A percentile compares a stretch with the other conserved stretches of the same genome.
These are phyloP conservation scores for Colossoma macropomum DNA, from an alignment of 2,113 vertebrate genomes.

Conservation along the genomic window DNA sequence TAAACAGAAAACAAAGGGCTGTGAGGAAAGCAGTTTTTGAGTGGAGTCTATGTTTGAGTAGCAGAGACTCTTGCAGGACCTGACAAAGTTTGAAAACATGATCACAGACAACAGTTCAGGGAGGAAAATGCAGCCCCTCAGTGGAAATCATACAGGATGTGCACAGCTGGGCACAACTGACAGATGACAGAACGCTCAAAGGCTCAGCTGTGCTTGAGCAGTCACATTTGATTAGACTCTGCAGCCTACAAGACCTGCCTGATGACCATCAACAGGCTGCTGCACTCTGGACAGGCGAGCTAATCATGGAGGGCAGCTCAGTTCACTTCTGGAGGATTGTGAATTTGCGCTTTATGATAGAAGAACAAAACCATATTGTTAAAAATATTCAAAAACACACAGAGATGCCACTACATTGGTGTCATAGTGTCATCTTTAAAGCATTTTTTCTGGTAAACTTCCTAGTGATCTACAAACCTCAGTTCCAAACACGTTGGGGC, in stretches of 20 bases:
- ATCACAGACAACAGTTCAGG: not conserved
- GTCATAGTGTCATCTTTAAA: too few relatives aligned
- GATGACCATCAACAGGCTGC: conserved; percentile 20
- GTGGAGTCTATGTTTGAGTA: not conserved
- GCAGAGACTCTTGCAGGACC: not conserved
- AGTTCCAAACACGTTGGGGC: too few relatives aligned
- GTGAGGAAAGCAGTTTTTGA: too few relatives aligned
- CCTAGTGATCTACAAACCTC: too few relatives aligned
- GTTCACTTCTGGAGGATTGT: not conserved
- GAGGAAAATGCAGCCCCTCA: not conserved
- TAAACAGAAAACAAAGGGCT: too few relatives aligned
- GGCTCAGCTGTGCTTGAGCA: conserved; percentile 30
- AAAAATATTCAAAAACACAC: too few relatives aligned
- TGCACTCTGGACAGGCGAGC: not conserved
- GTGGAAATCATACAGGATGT: not conserved
- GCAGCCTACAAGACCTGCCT: conserved; percentile 14
- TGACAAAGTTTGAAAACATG: too few relatives aligned
- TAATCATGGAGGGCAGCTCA: not conserved
- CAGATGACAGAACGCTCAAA: conserved; percentile 27
- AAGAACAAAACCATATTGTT: not conserved
- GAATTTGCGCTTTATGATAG: not conserved
- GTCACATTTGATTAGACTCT: conserved; percentile 45
- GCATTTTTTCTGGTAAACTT: too few relatives aligned
- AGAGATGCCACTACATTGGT: too few relatives aligned
- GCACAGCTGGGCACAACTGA: conserved; percentile 28